Percentiles rank a stretch among this genome's conserved stretches.
Evolutionary conservation across 2,888 invertebrate genomes (phyloP).

Genomic region (Amphimallon solstitiale): DNA sequence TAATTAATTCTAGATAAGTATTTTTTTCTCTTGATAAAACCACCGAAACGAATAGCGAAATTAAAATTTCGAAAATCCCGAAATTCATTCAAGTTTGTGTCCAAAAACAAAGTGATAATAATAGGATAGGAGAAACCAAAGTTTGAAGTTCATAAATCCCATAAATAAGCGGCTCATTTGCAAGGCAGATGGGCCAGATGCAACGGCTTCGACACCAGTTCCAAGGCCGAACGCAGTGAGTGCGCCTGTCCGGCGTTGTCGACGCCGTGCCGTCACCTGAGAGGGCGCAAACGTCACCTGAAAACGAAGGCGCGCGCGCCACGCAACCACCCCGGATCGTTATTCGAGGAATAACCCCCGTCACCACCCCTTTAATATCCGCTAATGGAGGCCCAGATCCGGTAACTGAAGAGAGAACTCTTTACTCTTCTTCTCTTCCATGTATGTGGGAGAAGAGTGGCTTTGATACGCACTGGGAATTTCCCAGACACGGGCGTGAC

Average conservation of each 20-base stretch:
- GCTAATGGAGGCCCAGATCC: conserved; percentile 57
- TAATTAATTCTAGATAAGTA: too few relatives aligned
- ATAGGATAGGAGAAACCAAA: conserved; percentile 42
- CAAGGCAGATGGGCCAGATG: conserved; percentile 63
- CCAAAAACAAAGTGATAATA: conserved; percentile 24
- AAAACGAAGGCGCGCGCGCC: conserved; percentile 51
- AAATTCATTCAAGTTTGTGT: conserved; percentile 19
- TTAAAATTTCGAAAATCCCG: background rate
- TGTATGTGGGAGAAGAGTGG: conserved; percentile 26
- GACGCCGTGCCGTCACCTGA: conserved; percentile 50
- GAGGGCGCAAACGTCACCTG: conserved; percentile 46
- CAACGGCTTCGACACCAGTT: conserved; percentile 52
- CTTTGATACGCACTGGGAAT: conserved; percentile 34
- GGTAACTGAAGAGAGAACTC: conserved; percentile 33
- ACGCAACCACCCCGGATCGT: conserved; percentile 61
- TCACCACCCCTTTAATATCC: conserved; percentile 60
- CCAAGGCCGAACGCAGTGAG: conserved; percentile 56
- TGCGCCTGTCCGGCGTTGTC: conserved; percentile 51
- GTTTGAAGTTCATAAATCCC: conserved; percentile 64
- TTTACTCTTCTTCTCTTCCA: conserved; percentile 28
- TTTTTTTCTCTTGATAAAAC: too few relatives aligned
- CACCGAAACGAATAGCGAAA: background rate
- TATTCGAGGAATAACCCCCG: conserved; percentile 62
- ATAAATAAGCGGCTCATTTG: conserved; percentile 64
- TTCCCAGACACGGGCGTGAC: conserved; percentile 41